Conservation (phyloP, 2,797 vertebrate genomes). For the Ptychadena robeensis region DNA sequence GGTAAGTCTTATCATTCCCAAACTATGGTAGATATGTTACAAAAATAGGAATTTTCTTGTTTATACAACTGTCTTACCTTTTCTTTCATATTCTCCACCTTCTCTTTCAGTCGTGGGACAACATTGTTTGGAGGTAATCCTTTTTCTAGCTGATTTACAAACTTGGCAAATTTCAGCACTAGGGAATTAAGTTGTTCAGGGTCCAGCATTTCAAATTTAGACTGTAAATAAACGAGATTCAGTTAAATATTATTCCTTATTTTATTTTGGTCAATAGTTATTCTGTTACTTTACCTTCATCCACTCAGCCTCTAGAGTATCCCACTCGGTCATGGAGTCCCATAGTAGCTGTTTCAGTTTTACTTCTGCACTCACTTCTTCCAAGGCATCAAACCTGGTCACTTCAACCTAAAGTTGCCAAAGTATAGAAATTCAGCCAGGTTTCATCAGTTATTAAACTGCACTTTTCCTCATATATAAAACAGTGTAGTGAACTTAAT, state of each 20-base stretch:
- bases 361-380: conserved; percentile 78
- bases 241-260: background rate
- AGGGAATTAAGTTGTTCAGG: conserved; percentile 77
- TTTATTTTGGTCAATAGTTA: background rate
- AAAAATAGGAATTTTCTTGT: background rate
- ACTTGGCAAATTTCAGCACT: conserved; percentile 81
- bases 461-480: background rate
- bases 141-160: conserved; percentile 83
- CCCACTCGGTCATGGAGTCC: conserved; percentile 83
- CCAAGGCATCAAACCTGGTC: conserved; percentile 80
- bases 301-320: conserved; percentile 77
- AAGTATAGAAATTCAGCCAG: background rate
- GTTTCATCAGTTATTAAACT: background rate
- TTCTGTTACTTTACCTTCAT: conserved; percentile 71
- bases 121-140: conserved; percentile 81
- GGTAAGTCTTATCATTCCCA: too few species aligned
- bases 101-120: conserved; percentile 77
- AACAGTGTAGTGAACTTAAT: too few species aligned
- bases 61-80: conserved; percentile 72
- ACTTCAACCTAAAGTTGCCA: conserved; percentile 78
- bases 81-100: conserved; percentile 81
- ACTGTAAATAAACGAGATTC: conserved; percentile 48
- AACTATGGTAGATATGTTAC: background rate
- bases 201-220: conserved; percentile 74
- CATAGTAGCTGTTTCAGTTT: conserved; percentile 83